phyloP scores from a whole-genome alignment of 2,888 invertebrate genomes.

The Aphodius sticticus region DNA sequence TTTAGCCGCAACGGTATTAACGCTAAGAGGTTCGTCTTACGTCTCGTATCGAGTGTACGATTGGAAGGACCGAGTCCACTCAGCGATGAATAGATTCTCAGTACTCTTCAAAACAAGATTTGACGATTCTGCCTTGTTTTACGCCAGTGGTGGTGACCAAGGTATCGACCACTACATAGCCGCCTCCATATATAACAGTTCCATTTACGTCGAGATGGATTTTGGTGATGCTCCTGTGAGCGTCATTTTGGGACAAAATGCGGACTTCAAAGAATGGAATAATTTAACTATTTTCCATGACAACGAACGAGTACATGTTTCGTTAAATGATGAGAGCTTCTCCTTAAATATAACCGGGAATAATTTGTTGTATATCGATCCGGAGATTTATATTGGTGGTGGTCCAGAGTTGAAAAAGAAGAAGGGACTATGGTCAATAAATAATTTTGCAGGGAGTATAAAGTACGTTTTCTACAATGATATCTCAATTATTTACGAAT shows the following conservation, averaged over 20 bases:
- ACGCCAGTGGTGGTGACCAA: conserved; percentile 90
- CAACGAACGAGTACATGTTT: conserved; percentile 75
- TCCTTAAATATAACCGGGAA: conserved; percentile 76
- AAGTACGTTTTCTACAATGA: conserved; percentile 95
- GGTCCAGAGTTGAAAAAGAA: conserved; percentile 81
- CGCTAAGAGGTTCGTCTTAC: conserved; percentile 89
- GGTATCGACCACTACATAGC: conserved; percentile 91
- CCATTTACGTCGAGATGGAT: conserved; percentile 86
- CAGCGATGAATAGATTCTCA: conserved; percentile 85
- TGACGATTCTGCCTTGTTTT: conserved; percentile 91
- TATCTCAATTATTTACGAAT: conserved; percentile 87
- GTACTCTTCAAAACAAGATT: conserved; percentile 90
- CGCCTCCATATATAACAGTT: conserved; percentile 82
- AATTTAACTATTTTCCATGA: conserved; percentile 88
- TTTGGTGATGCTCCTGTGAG: conserved; percentile 82
- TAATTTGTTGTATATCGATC: conserved; percentile 86
- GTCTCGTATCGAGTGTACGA: conserved; percentile 92
- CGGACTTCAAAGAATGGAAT: conserved; percentile 85
- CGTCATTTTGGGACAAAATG: conserved; percentile 71
- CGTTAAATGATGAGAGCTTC: conserved; percentile 77
- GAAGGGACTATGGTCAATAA: conserved; percentile 67
- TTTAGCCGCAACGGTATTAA: conserved; percentile 85
- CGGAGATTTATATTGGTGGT: conserved; percentile 88
- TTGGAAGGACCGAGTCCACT: conserved; percentile 91
- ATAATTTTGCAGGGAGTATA: conserved; percentile 78